Evolutionary conservation across 1,140 invertebrate species (phyloP).

Genomic region (Pseudomyrmex gracilis): DNA sequence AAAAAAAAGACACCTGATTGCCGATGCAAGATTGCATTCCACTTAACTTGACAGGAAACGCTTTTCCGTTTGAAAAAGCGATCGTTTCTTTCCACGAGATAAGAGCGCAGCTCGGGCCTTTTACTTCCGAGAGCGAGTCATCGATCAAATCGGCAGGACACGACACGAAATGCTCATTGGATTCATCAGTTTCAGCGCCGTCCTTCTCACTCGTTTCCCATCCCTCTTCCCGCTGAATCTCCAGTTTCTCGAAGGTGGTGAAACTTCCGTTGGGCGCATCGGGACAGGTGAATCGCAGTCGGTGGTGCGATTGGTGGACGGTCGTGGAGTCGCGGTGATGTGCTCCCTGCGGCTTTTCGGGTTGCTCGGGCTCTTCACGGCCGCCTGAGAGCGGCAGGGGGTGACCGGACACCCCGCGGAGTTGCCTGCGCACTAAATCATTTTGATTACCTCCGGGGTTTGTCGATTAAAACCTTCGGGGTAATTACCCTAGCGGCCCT

Average conservation of each 20-base stretch:
- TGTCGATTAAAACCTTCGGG: slow-evolving; percentile 69
- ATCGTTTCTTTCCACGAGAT: slow-evolving; percentile 38
- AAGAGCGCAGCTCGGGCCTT: slow-evolving; percentile 36
- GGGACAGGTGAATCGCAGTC: slow-evolving; percentile 74
- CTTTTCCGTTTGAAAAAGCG: slow-evolving; percentile 5
- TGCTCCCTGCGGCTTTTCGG: slow-evolving; percentile 53
- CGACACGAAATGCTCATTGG: slow-evolving; percentile 57
- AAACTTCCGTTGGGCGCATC: slow-evolving; percentile 33
- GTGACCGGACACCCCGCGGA: slow-evolving; percentile 67
- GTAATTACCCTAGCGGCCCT: slow-evolving; percentile 72
- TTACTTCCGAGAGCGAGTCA: slow-evolving; percentile 30
- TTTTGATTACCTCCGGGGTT: slow-evolving; percentile 72
- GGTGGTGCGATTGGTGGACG: slow-evolving; percentile 50
- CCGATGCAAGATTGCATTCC: neutral
- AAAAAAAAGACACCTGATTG: slow-evolving; percentile 9
- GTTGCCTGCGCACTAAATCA: slow-evolving; percentile 75
- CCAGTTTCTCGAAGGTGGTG: slow-evolving; percentile 39
- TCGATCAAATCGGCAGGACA: slow-evolving; percentile 69
- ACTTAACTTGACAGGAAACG: slow-evolving; percentile 9
- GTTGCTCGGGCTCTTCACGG: slow-evolving; percentile 41
- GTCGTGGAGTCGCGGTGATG: slow-evolving; percentile 16
- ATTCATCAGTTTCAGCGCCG: slow-evolving; percentile 59
- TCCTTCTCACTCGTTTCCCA: slow-evolving; percentile 57
- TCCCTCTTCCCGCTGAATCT: neutral
- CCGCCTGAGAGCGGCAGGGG: slow-evolving; percentile 66